Evolutionary conservation across 1,140 invertebrate species (phyloP).

Genomic region (Drosophila gunungcola): DNA sequence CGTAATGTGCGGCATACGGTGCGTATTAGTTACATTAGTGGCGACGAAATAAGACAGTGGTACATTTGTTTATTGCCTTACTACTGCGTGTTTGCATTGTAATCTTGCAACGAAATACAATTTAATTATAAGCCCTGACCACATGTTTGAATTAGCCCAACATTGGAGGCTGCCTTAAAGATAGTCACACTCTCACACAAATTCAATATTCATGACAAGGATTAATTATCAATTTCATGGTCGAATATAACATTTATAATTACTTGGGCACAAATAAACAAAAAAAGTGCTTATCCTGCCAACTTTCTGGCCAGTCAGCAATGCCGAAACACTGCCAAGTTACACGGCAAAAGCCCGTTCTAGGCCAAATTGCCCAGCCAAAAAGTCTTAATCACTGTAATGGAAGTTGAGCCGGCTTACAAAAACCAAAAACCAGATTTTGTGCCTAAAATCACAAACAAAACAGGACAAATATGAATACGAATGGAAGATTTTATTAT

Average conservation of each 20-base stretch:
- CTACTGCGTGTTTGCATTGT: conserved; percentile 25
- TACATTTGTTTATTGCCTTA: conserved; percentile 23
- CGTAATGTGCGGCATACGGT: conserved; percentile 50
- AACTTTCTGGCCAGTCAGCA: conserved; percentile 11
- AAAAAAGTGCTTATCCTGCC: conserved; percentile 1
- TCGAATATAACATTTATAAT: conserved; percentile 19
- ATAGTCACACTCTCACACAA: no score
- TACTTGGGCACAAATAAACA: background rate
- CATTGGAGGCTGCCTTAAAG: conserved; percentile 5
- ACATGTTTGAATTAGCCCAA: conserved; percentile 20
- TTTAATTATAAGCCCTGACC: conserved; percentile 27
- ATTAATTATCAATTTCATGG: conserved; percentile 31
- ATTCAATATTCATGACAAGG: conserved; percentile 21
- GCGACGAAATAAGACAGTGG: conserved; percentile 15
- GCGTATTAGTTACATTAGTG: conserved; percentile 58
- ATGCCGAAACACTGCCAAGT: conserved; percentile 15
- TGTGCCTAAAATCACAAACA: conserved; percentile 44
- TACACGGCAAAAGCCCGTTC: conserved; percentile 24
- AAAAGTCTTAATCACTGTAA: conserved; percentile 52
- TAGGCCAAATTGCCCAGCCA: conserved; percentile 4
- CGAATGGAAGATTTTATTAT: conserved; percentile 36
- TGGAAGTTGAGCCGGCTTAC: conserved; percentile 18
- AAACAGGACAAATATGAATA: conserved; percentile 31
- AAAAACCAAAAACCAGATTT: conserved; percentile 45
- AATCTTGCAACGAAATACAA: conserved; percentile 15